Evolutionary conservation across 2,888 invertebrate genomes (phyloP), one percentile per base, ranked within the genome.

Genomic region (Lasioglossum villosulum): DNA sequence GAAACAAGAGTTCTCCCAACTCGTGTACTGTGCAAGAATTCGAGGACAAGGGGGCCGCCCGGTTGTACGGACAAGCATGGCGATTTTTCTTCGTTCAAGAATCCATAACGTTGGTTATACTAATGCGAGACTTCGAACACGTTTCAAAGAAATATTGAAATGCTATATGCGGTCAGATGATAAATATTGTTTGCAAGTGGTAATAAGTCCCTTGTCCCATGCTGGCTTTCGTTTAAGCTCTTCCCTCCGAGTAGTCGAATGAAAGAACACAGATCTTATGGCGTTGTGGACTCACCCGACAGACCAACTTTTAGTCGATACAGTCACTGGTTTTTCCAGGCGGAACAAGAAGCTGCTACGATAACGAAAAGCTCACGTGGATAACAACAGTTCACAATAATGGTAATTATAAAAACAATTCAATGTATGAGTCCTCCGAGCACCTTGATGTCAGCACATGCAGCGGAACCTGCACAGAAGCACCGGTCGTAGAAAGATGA

Each of bases 371-470:
- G 84, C 75, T 83, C 82, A 74, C 85, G 84, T 88, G 88, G 87
- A 80, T 86, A 90, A 92, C 89, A 89, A 90, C 89, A 90, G 89
- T 90, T 89, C 89, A 89, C 91, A 86, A 89, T 90, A 92, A 89
- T 90, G 89, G 89, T 89, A 92, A 93, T 93, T 93, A 93, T 91
- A 93, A 93, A 92, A 92, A 93, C 93, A 93, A 90, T 92, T 92
- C 88, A 83, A 91, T 91, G 91, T 91, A 84, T 81, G 88, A 85
- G 89, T 88, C 90, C 91, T 92, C 88, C 84, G 89, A 93, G 93
- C 92, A 93, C 93, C 92, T 92, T 93, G 92, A 91, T 93, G 89
- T 92, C 92, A 92, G 91, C 92, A 92, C 92, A 92, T 92, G 92
- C 91, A 92, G 90, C 89, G 91, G 90, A 91, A 89, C 91, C 89